Conservation (phyloP, 2,888 invertebrate species). For the Bunonema sp. region DNA sequence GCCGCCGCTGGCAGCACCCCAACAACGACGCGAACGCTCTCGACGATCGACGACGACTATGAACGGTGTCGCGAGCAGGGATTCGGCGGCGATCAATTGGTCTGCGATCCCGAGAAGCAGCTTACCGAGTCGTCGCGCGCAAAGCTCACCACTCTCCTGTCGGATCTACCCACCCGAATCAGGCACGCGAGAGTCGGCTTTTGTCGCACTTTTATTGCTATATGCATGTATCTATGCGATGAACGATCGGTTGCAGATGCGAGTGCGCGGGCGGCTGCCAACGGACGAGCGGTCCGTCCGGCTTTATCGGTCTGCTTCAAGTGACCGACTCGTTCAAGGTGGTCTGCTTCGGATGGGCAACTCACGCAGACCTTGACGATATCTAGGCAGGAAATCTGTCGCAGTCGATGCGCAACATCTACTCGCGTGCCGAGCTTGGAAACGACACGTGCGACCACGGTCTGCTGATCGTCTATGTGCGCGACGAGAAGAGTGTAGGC, state of each 20-base stretch:
- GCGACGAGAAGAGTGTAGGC: slow-evolving; percentile 12
- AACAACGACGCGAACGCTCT: too few species aligned
- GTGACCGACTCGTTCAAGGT: slow-evolving; percentile 13
- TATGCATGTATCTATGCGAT: too few species aligned
- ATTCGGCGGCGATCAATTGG: too few species aligned
- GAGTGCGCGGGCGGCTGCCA: slow-evolving; percentile 20
- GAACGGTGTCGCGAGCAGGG: too few species aligned
- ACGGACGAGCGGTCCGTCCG: slow-evolving; percentile 16
- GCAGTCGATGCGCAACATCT: slow-evolving; percentile 24
- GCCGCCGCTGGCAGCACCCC: too few species aligned
- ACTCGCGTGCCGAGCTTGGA: slow-evolving; percentile 22
- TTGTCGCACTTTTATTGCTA: too few species aligned
- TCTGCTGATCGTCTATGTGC: slow-evolving; percentile 29
- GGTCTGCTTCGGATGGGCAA: neutral
- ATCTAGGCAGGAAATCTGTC: slow-evolving; percentile 19
- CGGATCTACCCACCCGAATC: neutral
- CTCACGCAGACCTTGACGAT: too few species aligned
- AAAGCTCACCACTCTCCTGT: slow-evolving; percentile 1
- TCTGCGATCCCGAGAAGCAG: neutral
- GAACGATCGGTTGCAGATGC: slow-evolving; percentile 21
- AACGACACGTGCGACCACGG: slow-evolving; percentile 35
- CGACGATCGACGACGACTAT: too few species aligned
- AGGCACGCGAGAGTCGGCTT: neutral
- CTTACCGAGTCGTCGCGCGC: slow-evolving; percentile 5
- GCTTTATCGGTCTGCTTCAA: slow-evolving; percentile 25